Evolutionary conservation across 2,113 vertebrate species (phyloP), one percentile per base, ranked within the genome.

Genomic region (Rhadina sibilatrix): DNA sequence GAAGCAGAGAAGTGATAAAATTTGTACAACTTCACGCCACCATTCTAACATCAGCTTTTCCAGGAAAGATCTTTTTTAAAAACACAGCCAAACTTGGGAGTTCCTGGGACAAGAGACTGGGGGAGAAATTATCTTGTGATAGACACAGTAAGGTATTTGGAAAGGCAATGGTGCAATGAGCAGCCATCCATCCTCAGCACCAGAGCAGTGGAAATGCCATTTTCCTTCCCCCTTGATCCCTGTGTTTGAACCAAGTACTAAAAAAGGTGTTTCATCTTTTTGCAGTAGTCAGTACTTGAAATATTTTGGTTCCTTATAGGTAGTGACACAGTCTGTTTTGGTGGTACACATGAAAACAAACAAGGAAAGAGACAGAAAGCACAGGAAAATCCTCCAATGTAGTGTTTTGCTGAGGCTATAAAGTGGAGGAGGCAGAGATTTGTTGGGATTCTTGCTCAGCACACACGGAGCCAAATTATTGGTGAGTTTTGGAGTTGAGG

Each of bases 241-340:
- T 72, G 50, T 86, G 59, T 90, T 96, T 95, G 82, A 93, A 70
- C 18, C 22, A 31, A 78, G 88, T 75, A 86, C 90, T 93, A 92
- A 94, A 96, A 95, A 83, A 93, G 90, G 76, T 93, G 86, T 96
- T 95, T 95, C 85, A 90, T 96, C 87, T 90, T 90, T 94, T 80
- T 90, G 71, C 52, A 83, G 64, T 68, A 74, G 64, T 59, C 64
- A 46, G 21, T 35, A 46, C 57, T 86, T 90, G 17, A 81, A 92
- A 89, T 68, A 68, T 78, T 96, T 86, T 66, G 42, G 44, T 88
- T 95, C 46, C 56, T 66, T 49, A 49, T 16, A 90, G 75, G 52
- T 72, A 88, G 33, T 89, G 90, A 54, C 44, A 53, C 17, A 86
- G 33, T 52, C 59, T 83, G 44, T 53, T 79, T 80, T 83, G 47